These are phyloP conservation scores for Prosapia bicincta DNA, from an alignment of 2,888 invertebrate species.

Conservation along the genomic window DNA sequence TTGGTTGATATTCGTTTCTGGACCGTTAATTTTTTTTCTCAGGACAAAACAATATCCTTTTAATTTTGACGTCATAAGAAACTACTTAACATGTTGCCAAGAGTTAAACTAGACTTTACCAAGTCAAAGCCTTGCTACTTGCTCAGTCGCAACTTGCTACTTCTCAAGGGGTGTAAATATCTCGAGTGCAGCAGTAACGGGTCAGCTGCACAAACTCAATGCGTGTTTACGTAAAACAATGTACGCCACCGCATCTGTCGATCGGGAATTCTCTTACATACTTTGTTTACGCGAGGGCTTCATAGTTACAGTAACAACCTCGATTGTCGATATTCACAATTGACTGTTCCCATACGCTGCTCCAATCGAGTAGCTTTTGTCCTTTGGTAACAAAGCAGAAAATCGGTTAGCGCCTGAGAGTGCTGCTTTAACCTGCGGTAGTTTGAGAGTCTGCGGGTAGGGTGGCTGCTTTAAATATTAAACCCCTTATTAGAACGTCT, in stretches of 20 bases:
- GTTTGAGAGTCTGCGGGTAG: neutral
- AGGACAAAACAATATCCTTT: no score
- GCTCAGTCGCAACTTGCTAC: neutral
- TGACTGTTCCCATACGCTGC: no score
- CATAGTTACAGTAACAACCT: neutral
- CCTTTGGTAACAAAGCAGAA: neutral
- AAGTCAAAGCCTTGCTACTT: no score
- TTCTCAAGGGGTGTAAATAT: neutral
- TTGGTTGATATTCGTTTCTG: no score
- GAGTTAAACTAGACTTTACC: no score
- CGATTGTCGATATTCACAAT: neutral
- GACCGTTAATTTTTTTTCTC: no score
- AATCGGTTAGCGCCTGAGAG: neutral
- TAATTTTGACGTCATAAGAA: no score
- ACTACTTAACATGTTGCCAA: no score
- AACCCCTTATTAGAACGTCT: no score
- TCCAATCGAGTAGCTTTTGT: neutral
- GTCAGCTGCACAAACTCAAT: neutral
- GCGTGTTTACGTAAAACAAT: neutral
- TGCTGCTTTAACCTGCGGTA: no score
- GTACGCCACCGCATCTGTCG: neutral
- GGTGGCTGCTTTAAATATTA: neutral
- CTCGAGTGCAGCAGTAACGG: neutral
- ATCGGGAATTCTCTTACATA: neutral
- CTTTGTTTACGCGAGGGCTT: no score